phyloP scores from a whole-genome alignment of 2,113 vertebrate species.

The Boleophthalmus pectinirostris region DNA sequence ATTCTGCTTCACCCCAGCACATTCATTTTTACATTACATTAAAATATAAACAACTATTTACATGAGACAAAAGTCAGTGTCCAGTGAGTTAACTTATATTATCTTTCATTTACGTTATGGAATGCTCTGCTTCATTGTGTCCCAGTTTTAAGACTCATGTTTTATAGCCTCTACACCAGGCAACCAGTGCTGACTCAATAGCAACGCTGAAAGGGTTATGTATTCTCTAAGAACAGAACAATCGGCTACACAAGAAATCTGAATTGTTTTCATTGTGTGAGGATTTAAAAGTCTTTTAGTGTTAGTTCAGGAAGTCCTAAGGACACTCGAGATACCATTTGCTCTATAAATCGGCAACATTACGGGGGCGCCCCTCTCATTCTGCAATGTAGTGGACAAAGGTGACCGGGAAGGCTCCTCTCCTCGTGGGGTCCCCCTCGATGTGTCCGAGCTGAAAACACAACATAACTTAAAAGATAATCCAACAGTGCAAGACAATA shows the following conservation, averaged over 20 bases:
- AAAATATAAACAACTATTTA: slow-evolving; percentile 79
- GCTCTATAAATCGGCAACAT: slow-evolving; percentile 6
- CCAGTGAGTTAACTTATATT: slow-evolving; percentile 80
- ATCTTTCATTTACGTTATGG: slow-evolving; percentile 72
- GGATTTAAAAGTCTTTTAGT: slow-evolving; percentile 31
- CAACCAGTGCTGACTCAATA: slow-evolving; percentile 4
- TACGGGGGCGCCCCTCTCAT: slow-evolving; percentile 61
- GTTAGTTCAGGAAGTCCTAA: not conserved
- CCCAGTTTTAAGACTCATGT: slow-evolving; percentile 74
- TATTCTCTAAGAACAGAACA: not conserved
- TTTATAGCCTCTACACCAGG: slow-evolving; percentile 31
- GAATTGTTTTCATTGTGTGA: not conserved
- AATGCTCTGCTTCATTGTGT: slow-evolving; percentile 76
- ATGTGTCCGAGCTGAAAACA: slow-evolving; percentile 90
- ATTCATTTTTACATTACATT: slow-evolving; percentile 61
- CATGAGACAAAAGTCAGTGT: slow-evolving; percentile 80
- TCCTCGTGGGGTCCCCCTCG: slow-evolving; percentile 91
- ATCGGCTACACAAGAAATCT: not conserved
- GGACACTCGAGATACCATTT: slow-evolving; percentile 12
- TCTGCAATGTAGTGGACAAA: slow-evolving; percentile 96
- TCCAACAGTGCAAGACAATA: not conserved
- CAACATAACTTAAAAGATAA: slow-evolving; percentile 1
- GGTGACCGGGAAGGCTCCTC: slow-evolving; percentile 95
- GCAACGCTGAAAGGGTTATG: not conserved
- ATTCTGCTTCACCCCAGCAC: slow-evolving; percentile 52